Evolutionary conservation across 2,888 invertebrate species (phyloP), one percentile per base, ranked within the genome.

Genomic region (Caenorhabditis angaria): DNA sequence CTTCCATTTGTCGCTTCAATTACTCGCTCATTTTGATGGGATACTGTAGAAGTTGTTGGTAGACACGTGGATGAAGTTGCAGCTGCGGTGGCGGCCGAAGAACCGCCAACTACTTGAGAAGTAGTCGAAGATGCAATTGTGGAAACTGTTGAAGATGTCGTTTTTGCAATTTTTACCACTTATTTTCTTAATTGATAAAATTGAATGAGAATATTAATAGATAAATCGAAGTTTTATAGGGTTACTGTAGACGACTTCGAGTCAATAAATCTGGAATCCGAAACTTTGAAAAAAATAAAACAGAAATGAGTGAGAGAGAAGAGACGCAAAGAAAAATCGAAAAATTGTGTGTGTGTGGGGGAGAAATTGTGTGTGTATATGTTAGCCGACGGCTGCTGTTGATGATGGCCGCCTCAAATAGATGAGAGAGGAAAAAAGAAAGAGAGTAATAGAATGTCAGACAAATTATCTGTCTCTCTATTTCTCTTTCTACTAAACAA

Each of bases 251-350:
- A 32, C 32, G 10, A 32, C 32, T 8, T n/a, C n/a, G n/a, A n/a
- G n/a, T 8, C 32, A 32, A 32, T 10, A 32, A 32, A 32, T 32
- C 32, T 10, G 32, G n/a, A n/a, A n/a, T n/a, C n/a, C n/a, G n/a
- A n/a, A n/a, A n/a, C n/a, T n/a, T n/a, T n/a, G n/a, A n/a, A n/a
- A n/a, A n/a, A n/a, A n/a, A 32, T 32, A 10, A 32, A 32, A 10
- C 32, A 32, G 10, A 8, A 32, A 10, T 5, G 32, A 32, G 32
- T 5, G 32, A 8, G 32, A 32, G 32, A 32, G 32, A 41, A 5
- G 41, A 41, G 41, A 41, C 41, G 41, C 41, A 41, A 18, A 41
- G 41, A 41, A 41, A 41, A 41, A 41, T 41, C 41, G 41, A 41
- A 41, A 41, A 41, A 41, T 12, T 12, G 18, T 5, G 10, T 41